Conservation (phyloP, 2,888 invertebrate genomes). For the Lasioglossum figueresi region DNA sequence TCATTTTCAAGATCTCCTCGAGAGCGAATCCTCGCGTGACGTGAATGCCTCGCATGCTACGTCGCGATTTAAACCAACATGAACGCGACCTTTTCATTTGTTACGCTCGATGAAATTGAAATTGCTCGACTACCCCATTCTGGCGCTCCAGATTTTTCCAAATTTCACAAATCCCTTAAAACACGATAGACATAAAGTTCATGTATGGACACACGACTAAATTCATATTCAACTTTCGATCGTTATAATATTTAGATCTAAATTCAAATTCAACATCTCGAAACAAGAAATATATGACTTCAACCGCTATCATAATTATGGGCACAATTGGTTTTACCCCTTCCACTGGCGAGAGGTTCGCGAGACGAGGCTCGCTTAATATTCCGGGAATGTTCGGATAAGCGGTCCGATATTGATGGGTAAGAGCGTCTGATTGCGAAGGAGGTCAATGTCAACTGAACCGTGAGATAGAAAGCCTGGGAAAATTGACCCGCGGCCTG, state of each 20-base stretch:
- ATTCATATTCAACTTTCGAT: too few relatives aligned
- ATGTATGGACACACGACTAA: too few relatives aligned
- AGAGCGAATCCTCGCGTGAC: slow-evolving; percentile 41
- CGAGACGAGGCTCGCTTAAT: neutral
- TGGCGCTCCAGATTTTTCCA: neutral
- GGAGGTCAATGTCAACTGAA: slow-evolving; percentile 16
- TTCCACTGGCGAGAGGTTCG: too few relatives aligned
- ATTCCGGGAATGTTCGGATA: neutral
- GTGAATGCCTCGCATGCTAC: neutral
- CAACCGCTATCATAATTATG: too few relatives aligned
- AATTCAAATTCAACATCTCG: too few relatives aligned
- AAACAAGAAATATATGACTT: too few relatives aligned
- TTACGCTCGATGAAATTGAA: neutral
- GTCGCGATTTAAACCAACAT: slow-evolving; percentile 2
- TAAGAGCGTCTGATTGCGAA: slow-evolving; percentile 6
- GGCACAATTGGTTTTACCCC: neutral
- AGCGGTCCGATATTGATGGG: slow-evolving; percentile 7
- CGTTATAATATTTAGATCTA: too few relatives aligned
- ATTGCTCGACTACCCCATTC: neutral
- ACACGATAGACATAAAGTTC: neutral
- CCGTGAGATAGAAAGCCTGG: slow-evolving; percentile 19
- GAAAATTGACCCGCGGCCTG: slow-evolving; percentile 17
- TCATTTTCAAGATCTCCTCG: slow-evolving; percentile 51
- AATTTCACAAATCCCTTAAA: neutral
- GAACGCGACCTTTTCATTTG: slow-evolving; percentile 32